Conservation (phyloP, 2,888 invertebrate genomes). For the Chrysodeixis includens region DNA sequence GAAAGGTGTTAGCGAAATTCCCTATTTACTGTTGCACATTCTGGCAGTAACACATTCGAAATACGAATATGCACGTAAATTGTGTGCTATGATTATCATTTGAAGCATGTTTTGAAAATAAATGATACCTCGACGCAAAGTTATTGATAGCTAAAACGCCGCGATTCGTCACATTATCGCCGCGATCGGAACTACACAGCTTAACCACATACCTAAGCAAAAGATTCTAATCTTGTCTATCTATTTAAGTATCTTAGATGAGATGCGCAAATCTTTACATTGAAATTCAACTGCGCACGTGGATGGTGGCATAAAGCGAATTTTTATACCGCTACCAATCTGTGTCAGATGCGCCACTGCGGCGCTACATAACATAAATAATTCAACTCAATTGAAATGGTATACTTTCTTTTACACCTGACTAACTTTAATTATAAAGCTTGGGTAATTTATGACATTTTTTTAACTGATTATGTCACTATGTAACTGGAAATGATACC, state of each 20-base stretch:
- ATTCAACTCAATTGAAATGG: neutral
- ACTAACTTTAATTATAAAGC: no score
- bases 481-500: neutral
- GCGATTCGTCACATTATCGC: neutral
- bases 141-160: neutral
- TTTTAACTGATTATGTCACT: neutral
- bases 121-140: neutral
- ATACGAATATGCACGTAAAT: constrained; percentile 75
- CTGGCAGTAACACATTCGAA: constrained; percentile 78
- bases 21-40: constrained; percentile 82
- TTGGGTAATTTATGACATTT: neutral
- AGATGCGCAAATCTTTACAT: constrained; percentile 2
- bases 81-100: constrained; percentile 38
- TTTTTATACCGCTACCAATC: neutral
- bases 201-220: neutral
- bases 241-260: neutral
- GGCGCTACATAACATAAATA: neutral
- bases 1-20: constrained; percentile 86
- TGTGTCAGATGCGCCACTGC: neutral
- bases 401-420: neutral
- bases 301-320: neutral
- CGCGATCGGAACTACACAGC: neutral
- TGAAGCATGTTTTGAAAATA: neutral
- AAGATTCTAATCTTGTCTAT: neutral
- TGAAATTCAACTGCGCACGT: neutral